phyloP scores from a whole-genome alignment of 1,140 invertebrate genomes.

The Drosophila triauraria region DNA sequence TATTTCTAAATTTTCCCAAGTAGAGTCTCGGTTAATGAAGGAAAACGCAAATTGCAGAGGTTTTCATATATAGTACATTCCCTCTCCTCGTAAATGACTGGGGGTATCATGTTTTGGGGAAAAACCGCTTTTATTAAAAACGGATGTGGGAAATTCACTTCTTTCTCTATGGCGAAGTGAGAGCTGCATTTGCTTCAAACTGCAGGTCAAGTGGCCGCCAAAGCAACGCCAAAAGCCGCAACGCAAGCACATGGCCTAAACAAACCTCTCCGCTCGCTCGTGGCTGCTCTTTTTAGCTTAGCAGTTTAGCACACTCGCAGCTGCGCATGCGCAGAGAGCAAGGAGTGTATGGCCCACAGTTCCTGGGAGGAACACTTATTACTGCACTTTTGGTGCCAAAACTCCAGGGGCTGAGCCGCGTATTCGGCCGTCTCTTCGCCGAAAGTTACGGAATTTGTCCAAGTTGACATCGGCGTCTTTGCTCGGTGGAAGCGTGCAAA shows the following conservation, averaged over 20 bases:
- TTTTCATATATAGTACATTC: neutral
- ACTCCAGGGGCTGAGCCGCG: conserved; percentile 25
- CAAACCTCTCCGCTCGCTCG: conserved; percentile 5
- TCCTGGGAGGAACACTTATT: neutral
- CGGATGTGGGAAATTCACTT: conserved; percentile 10
- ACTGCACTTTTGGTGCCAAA: conserved; percentile 20
- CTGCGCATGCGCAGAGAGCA: conserved; percentile 57
- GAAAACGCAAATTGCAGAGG: too few relatives aligned
- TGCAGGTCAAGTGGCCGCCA: conserved; percentile 71
- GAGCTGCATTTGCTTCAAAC: conserved; percentile 63
- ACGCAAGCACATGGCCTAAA: conserved; percentile 60
- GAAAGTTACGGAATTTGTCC: conserved; percentile 60
- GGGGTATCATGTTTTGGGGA: neutral
- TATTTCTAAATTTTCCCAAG: too few relatives aligned
- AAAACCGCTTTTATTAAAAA: too few relatives aligned
- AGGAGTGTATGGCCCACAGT: neutral
- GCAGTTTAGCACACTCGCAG: conserved; percentile 43
- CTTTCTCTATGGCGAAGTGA: conserved; percentile 20
- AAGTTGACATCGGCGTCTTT: conserved; percentile 36
- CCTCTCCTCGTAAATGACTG: neutral
- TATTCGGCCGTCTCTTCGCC: conserved; percentile 10
- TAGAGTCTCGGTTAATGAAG: too few relatives aligned
- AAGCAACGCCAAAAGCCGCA: conserved; percentile 30
- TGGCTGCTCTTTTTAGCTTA: conserved; percentile 50
- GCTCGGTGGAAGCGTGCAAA: conserved; percentile 52